These are phyloP conservation scores for Leptosomus discolor DNA, from an alignment of 2,113 vertebrate genomes.

Conservation along the genomic window DNA sequence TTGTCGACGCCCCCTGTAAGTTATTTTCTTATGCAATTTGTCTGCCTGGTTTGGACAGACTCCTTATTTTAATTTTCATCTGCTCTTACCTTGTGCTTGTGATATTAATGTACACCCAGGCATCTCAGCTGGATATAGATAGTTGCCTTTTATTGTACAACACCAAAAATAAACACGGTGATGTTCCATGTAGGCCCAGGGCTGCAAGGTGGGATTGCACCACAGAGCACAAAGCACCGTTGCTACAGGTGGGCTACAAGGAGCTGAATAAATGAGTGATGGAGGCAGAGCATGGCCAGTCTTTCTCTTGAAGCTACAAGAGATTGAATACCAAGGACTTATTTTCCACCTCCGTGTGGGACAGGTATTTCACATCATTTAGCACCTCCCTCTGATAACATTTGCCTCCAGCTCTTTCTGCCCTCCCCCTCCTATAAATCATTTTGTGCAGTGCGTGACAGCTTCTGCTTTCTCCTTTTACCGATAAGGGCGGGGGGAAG, in stretches of 20 bases:
- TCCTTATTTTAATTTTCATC: not conserved
- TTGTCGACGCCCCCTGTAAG: fast-evolving
- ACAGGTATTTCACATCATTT: not conserved
- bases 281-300: not conserved
- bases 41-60: not conserved
- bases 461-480: not conserved
- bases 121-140: not conserved
- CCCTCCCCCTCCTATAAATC: not conserved
- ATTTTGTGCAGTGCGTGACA: not conserved
- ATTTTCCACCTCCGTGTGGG: not conserved
- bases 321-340: not conserved
- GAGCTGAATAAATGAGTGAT: not conserved
- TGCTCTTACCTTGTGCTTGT: not conserved
- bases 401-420: not conserved
- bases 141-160: not conserved
- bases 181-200: not conserved
- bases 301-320: not conserved
- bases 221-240: not conserved
- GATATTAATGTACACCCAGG: not conserved
- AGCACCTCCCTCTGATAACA: not conserved
- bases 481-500: fast-evolving
- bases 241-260: not conserved
- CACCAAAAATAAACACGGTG: not conserved
- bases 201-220: not conserved
- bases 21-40: not conserved